Conservation (phyloP, 2,113 vertebrate genomes). For the Sorex araneus region DNA sequence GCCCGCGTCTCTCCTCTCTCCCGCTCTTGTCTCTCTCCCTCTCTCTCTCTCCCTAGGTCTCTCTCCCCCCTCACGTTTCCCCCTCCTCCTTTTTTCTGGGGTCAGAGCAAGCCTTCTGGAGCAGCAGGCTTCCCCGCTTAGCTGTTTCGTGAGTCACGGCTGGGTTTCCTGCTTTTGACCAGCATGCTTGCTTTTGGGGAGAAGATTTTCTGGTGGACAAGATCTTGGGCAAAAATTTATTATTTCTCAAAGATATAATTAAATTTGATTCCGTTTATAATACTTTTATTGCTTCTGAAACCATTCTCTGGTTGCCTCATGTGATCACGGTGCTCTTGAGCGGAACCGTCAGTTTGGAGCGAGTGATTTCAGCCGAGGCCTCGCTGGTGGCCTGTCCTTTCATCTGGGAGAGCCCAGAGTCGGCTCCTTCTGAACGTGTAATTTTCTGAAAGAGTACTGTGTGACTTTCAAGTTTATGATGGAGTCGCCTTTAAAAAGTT, state of each 20-base stretch:
- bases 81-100: no score
- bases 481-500: slow-evolving; percentile 29
- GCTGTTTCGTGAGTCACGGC: background rate
- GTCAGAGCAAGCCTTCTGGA: background rate
- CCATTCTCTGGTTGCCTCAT: background rate
- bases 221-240: background rate
- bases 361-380: background rate
- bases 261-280: background rate
- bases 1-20: no score
- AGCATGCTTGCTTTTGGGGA: background rate
- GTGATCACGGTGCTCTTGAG: background rate
- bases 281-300: slow-evolving; percentile 22
- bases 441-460: slow-evolving; percentile 18
- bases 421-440: background rate
- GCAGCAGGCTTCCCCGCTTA: background rate
- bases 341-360: background rate
- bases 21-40: background rate
- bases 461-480: background rate
- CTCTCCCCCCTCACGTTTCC: no score
- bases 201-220: slow-evolving; percentile 17
- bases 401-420: background rate
- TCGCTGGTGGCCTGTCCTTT: background rate
- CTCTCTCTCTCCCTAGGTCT: no score
- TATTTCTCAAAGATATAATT: slow-evolving; percentile 4
- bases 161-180: background rate